Conservation (phyloP, 2,888 invertebrate genomes). For the Macropis europaea region DNA sequence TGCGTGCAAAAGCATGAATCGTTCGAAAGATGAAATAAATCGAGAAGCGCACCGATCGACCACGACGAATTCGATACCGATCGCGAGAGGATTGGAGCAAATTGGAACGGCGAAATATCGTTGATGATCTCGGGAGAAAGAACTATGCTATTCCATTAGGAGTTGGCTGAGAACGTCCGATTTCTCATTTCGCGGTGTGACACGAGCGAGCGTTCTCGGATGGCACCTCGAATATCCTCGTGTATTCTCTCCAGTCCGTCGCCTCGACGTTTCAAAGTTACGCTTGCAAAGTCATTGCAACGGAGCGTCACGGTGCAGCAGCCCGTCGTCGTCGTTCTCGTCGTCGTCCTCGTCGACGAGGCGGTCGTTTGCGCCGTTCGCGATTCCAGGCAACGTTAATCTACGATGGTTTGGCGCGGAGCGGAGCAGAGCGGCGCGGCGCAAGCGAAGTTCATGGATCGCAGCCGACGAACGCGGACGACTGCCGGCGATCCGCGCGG, state of each 20-base stretch:
- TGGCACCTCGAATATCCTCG: constrained; percentile 43
- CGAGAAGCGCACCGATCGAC: no score
- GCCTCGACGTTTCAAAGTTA: constrained; percentile 53
- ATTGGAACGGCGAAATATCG: neutral
- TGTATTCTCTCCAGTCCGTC: constrained; percentile 39
- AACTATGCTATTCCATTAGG: constrained; percentile 16
- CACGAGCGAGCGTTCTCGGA: constrained; percentile 20
- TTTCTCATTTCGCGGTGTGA: constrained; percentile 28
- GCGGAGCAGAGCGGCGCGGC: no score
- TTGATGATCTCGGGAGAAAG: neutral
- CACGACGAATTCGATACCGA: no score
- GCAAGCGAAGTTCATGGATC: constrained; percentile 58
- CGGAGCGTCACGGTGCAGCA: constrained; percentile 20
- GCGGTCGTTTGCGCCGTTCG: constrained; percentile 46
- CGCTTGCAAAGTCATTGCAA: constrained; percentile 58
- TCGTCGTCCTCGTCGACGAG: constrained; percentile 8
- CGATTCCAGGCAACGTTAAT: constrained; percentile 52
- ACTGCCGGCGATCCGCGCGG: constrained; percentile 25
- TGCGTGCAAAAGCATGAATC: no score
- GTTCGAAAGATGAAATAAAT: no score
- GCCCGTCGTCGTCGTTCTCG: neutral
- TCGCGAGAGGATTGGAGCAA: no score
- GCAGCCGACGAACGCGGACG: constrained; percentile 27
- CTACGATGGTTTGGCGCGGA: constrained; percentile 41
- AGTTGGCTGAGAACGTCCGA: constrained; percentile 23